phyloP scores from a whole-genome alignment of 2,888 invertebrate genomes.

The Eristalinus aeneus region DNA sequence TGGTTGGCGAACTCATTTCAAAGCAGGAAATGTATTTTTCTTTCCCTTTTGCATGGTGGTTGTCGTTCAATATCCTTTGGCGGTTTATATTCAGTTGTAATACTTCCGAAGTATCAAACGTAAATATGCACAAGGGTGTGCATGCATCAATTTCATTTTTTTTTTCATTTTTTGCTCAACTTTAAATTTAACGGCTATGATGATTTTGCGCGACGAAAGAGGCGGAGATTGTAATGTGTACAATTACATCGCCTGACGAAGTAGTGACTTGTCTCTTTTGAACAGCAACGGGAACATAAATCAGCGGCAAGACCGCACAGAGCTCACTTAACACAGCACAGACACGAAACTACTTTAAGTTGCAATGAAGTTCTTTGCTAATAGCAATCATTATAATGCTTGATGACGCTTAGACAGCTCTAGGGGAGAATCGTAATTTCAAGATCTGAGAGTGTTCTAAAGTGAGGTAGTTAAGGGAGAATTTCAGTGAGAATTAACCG shows the following conservation, averaged over 20 bases:
- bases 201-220: neutral
- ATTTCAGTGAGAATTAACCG: neutral
- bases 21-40: constrained; percentile 48
- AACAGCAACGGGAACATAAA: neutral
- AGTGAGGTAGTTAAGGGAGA: neutral
- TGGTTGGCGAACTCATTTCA: constrained; percentile 12
- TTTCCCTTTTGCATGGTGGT: neutral
- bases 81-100: constrained; percentile 55
- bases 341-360: neutral
- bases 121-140: neutral
- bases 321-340: neutral
- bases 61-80: constrained; percentile 55
- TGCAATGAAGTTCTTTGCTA: constrained; percentile 13
- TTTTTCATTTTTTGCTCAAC: constrained; percentile 9
- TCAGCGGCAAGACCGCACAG: neutral
- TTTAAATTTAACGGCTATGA: constrained; percentile 22
- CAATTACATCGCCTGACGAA: no score
- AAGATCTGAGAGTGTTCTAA: neutral
- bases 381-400: constrained; percentile 32
- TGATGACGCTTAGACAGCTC: constrained; percentile 21
- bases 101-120: constrained; percentile 2
- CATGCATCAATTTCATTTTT: constrained; percentile 6
- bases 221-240: neutral
- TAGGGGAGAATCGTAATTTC: neutral
- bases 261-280: neutral